Percentiles rank a stretch among this genome's conserved stretches.
phyloP scores from a whole-genome alignment of 2,113 vertebrate species.

The Epinephelus fuscoguttatus region DNA sequence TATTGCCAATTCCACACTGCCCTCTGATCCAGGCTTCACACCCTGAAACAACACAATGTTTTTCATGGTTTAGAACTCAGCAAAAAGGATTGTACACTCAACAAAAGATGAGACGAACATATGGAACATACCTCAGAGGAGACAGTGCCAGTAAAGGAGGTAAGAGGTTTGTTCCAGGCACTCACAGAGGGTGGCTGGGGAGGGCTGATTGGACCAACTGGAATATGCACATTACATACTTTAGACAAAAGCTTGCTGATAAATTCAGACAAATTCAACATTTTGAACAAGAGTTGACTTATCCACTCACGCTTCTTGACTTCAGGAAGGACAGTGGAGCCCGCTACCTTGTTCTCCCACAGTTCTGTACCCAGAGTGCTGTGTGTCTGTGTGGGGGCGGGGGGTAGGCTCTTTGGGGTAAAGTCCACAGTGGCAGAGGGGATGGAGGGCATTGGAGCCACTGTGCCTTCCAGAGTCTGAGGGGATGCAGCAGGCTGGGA shows the following conservation, averaged over 20 bases:
- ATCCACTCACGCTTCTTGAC: conserved; percentile 94
- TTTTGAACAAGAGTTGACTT: not conserved
- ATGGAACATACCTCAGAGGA: conserved; percentile 87
- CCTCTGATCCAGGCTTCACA: conserved; percentile 87
- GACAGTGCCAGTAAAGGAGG: conserved; percentile 91
- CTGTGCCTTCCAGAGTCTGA: conserved; percentile 77
- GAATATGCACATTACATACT: conserved; percentile 34
- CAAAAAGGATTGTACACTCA: not conserved
- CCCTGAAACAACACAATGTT: conserved; percentile 78
- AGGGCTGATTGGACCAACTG: conserved; percentile 97
- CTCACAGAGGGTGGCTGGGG: conserved; percentile 97
- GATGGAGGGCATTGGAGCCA: conserved; percentile 75
- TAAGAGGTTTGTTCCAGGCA: conserved; percentile 99
- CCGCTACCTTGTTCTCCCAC: conserved; percentile 95
- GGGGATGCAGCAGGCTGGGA: conserved; percentile 69
- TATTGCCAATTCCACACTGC: conserved; percentile 90
- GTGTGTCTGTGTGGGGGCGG: conserved; percentile 84
- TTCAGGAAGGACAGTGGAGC: conserved; percentile 89
- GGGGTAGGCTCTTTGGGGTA: conserved; percentile 83
- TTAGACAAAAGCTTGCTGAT: not conserved
- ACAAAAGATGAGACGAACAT: too few relatives aligned
- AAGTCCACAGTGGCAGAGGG: conserved; percentile 84
- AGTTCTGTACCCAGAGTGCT: conserved; percentile 90
- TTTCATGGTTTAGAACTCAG: not conserved
- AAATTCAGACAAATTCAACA: not conserved